These are phyloP conservation scores for Zophobas morio DNA, from an alignment of 1,140 invertebrate species.

Conservation along the genomic window DNA sequence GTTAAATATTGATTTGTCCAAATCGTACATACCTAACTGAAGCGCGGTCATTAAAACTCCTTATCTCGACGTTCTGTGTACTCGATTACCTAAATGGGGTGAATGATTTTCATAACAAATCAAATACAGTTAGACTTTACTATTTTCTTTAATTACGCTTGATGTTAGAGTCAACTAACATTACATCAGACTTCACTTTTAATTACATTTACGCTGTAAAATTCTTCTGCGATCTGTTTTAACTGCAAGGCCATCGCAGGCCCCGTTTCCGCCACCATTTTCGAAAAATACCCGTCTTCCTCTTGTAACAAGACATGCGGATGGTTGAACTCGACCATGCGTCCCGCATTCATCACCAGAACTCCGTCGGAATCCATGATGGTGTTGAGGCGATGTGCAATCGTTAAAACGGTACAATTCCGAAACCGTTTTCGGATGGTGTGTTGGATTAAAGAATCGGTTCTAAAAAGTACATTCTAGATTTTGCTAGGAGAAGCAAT, in stretches of 20 bases:
- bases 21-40: not conserved
- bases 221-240: conserved; percentile 44
- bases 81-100: no score
- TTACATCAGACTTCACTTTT: not conserved
- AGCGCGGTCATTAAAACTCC: not conserved
- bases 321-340: conserved; percentile 78
- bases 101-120: no score
- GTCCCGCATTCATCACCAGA: conserved; percentile 79
- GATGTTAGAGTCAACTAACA: not conserved
- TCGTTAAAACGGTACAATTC: conserved; percentile 85
- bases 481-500: no score
- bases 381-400: conserved; percentile 86
- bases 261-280: conserved; percentile 79
- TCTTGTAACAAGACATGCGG: conserved; percentile 76
- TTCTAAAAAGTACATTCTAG: conserved; percentile 62
- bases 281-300: conserved; percentile 74
- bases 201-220: conserved; percentile 26
- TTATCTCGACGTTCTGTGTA: no score
- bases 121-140: no score
- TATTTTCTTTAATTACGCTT: no score
- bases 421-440: conserved; percentile 80
- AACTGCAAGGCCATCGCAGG: conserved; percentile 55
- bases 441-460: conserved; percentile 79
- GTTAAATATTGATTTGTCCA: conserved; percentile 19
- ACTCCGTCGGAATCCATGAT: conserved; percentile 83